Evolutionary conservation across 2,797 vertebrate genomes (phyloP), one percentile per base, ranked within the genome.

Genomic region (Emys orbicularis): DNA sequence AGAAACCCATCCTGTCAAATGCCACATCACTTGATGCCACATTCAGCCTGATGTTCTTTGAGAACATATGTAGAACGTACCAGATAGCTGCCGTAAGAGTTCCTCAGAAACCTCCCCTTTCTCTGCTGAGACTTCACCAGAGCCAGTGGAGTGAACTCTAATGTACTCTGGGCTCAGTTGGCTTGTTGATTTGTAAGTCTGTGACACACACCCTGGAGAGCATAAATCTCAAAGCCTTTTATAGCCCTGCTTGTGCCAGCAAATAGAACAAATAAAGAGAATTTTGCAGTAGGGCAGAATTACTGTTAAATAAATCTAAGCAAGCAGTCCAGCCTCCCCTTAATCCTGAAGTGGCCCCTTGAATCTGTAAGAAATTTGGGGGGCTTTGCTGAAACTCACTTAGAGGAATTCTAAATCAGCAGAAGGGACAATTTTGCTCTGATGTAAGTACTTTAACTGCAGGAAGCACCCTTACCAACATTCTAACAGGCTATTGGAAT

Each of bases 1-100:
- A 96, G 96, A 96, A 97, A 96, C 76, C 83, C 52, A 79, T 6
- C 1, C 85, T 95, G 97, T 92, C 93, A 97, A 88, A 41, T 3
- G 5, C 53, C 19, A 13, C 72, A 44, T 44, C 41, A 27, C 11
- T 10, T 41, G 37, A 25, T 41, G 68, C 37, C 86, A 74, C 1
- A 59, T 57, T 88, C 61, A 96, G 87, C 18, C 87, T 16, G 41
- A 0, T 53, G 86, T 83, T n/a, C n/a, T 61, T 31, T 12, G 86
- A 65, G 83, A 89, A 77, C 84, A 37, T 54, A 21, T 0, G 0
- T 4, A 61, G n/a, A 49, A 79, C 0, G n/a, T 96, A 94, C 90
- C 94, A 94, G 95, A 93, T 65, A 25, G 44, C 72, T 3, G 82
- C 92, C 81, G 68, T 2, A 84, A 72, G 74, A 84, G 68, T 49